Evolutionary conservation across 2,113 vertebrate species (phyloP).

Genomic region (Telmatochromis sp.): DNA sequence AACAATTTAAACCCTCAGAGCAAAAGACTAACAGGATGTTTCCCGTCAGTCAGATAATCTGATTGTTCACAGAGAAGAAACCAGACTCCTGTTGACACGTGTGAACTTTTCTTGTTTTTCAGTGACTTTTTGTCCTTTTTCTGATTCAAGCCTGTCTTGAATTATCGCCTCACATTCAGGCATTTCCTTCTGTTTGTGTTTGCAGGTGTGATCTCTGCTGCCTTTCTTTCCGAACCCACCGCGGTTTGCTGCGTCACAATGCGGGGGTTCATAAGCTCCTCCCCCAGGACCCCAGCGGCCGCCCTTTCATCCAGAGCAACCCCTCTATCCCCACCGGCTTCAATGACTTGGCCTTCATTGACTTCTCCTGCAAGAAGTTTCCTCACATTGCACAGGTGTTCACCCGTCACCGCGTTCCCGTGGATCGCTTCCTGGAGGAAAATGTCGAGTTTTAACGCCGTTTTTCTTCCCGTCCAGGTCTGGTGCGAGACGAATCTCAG

Average conservation of each 20-base stretch:
- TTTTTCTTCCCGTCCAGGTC: conserved; percentile 69
- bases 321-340: conserved; percentile 94
- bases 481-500: conserved; percentile 97
- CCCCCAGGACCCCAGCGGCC: conserved; percentile 84
- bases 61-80: not conserved
- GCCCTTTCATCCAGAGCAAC: conserved; percentile 97
- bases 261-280: conserved; percentile 89
- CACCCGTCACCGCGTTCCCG: fast-evolving
- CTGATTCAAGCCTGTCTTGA: not conserved
- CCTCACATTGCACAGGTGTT: conserved; percentile 90
- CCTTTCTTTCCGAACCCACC: conserved; percentile 89
- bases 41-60: not conserved
- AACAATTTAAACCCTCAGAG: not conserved
- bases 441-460: not conserved
- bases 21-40: fast-evolving
- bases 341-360: conserved; percentile 94
- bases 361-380: conserved; percentile 97
- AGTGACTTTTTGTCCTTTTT: not conserved
- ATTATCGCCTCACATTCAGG: not conserved
- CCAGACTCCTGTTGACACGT: not conserved
- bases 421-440: not conserved
- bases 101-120: not conserved
- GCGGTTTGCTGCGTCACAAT: conserved; percentile 89
- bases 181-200: not conserved
- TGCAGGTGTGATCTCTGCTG: conserved; percentile 91